Evolutionary conservation across 2,113 vertebrate genomes (phyloP).

Genomic region (Scomber scombrus): DNA sequence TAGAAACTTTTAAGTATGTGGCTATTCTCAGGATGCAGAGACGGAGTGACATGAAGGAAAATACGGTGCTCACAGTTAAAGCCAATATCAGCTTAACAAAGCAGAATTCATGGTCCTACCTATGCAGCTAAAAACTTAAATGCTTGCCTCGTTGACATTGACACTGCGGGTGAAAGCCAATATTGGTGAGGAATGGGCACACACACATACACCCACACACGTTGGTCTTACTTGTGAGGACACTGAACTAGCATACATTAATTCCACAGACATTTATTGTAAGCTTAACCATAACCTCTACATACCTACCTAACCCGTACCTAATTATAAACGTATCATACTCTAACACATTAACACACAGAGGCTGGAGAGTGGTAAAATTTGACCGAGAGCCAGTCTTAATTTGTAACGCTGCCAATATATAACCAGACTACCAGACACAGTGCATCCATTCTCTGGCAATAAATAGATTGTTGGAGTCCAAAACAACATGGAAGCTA

Average conservation of each 20-base stretch:
- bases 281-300: conserved; percentile 31
- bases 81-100: conserved; percentile 14
- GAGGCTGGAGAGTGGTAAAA: conserved; percentile 55
- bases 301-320: no score
- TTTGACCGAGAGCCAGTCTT: conserved; percentile 47
- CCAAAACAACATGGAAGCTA: conserved; percentile 41
- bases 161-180: conserved; percentile 36
- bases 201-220: conserved; percentile 10
- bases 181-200: conserved; percentile 25
- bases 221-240: not conserved
- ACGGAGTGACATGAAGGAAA: conserved; percentile 24
- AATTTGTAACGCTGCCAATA: conserved; percentile 57
- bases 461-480: conserved; percentile 56
- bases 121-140: conserved; percentile 3
- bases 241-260: not conserved
- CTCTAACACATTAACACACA: conserved; percentile 60
- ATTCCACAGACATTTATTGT: conserved; percentile 3
- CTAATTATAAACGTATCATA: conserved; percentile 38
- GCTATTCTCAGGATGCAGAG: conserved; percentile 64
- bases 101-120: not conserved
- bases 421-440: conserved; percentile 18
- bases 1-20: conserved; percentile 50
- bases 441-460: conserved; percentile 27
- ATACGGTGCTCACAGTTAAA: not conserved
- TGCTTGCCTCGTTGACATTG: conserved; percentile 9